Conservation (phyloP, 2,888 invertebrate genomes). For the Meteorus cinctellus region DNA sequence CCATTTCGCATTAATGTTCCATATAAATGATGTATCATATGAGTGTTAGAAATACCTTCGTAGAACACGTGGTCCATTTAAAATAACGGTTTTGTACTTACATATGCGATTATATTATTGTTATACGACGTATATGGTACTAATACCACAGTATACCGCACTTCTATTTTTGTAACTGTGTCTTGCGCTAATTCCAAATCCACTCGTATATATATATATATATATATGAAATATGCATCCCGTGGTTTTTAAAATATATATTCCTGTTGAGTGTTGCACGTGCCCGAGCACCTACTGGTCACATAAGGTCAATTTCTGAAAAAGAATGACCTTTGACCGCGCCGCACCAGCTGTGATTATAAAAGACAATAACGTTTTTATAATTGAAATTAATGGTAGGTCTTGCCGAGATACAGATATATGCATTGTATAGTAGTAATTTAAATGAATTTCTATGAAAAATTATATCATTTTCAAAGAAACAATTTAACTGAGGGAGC, state of each 20-base stretch:
- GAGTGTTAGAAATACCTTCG: too few relatives aligned
- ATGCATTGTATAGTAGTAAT: not conserved
- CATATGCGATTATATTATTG: too few relatives aligned
- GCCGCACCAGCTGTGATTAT: conserved; percentile 67
- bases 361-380: conserved; percentile 73
- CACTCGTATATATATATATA: not conserved
- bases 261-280: conserved; percentile 40
- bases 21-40: too few relatives aligned
- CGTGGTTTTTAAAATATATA: conserved; percentile 43
- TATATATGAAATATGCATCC: not conserved
- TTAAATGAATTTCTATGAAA: conserved; percentile 5
- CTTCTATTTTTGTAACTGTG: not conserved
- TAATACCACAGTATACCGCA: too few relatives aligned
- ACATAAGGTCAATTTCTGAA: conserved; percentile 38
- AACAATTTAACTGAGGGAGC: too few relatives aligned
- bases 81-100: too few relatives aligned
- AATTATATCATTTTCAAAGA: too few relatives aligned
- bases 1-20: too few relatives aligned
- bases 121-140: too few relatives aligned
- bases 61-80: too few relatives aligned
- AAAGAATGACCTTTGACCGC: conserved; percentile 68
- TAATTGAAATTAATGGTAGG: conserved; percentile 72
- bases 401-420: conserved; percentile 51
- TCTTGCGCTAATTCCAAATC: not conserved
- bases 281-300: conserved; percentile 46